These are phyloP conservation scores for Rhegmatorhina hoffmannsi DNA, from an alignment of 2,113 vertebrate genomes.

Conservation along the genomic window DNA sequence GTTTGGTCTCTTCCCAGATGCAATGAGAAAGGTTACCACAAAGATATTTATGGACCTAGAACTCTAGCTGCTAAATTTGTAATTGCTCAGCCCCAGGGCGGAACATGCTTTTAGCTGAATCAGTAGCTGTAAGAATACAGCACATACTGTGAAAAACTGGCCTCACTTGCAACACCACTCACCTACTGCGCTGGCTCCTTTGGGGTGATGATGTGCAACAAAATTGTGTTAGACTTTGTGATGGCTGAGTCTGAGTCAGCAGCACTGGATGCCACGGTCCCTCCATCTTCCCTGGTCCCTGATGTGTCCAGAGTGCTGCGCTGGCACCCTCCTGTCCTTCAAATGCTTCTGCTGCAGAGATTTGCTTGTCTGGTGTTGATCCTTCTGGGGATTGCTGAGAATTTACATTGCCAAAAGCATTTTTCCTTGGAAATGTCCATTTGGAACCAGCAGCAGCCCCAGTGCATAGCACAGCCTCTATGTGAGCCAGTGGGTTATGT, in stretches of 20 bases:
- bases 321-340: neutral
- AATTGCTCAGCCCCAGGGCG: constrained; percentile 49
- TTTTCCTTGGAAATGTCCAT: neutral
- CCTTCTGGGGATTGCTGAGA: neutral
- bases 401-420: neutral
- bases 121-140: constrained; percentile 23
- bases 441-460: neutral
- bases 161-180: neutral
- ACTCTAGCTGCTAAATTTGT: constrained; percentile 54
- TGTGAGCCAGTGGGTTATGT: neutral
- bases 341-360: neutral
- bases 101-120: constrained; percentile 56
- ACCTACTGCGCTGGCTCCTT: neutral
- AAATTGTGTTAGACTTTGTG: neutral
- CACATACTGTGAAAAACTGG: neutral
- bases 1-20: constrained; percentile 53
- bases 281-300: neutral
- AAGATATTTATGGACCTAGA: constrained; percentile 54
- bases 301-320: neutral
- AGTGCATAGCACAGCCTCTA: neutral
- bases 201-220: neutral
- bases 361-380: neutral
- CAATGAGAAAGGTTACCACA: constrained; percentile 47
- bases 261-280: neutral
- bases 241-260: neutral